Conservation (phyloP, 37 sponge, comb jelly and placozoan species). For the Halisarca cf. caerulea region DNA sequence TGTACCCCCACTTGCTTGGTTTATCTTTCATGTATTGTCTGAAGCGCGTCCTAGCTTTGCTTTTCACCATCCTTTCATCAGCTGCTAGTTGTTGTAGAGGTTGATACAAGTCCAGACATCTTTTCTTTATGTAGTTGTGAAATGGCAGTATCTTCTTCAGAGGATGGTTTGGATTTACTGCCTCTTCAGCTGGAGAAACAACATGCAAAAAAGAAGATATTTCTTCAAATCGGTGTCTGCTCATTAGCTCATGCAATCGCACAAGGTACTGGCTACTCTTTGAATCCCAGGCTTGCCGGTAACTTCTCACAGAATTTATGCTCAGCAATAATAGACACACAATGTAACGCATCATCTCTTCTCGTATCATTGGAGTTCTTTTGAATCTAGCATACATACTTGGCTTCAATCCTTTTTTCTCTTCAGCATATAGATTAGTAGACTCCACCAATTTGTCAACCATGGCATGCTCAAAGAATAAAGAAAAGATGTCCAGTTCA, state of each 20-base stretch:
- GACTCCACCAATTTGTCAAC: too few species aligned
- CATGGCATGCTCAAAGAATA: too few species aligned
- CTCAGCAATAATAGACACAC: too few species aligned
- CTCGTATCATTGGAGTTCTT: too few species aligned
- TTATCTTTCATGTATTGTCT: constrained; percentile 1
- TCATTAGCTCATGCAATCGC: constrained; percentile 4
- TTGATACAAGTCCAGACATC: not conserved
- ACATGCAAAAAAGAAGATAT: constrained; percentile 22
- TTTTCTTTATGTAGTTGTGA: not conserved
- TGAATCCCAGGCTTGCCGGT: too few species aligned
- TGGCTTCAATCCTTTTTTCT: too few species aligned
- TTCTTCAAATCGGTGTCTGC: not conserved
- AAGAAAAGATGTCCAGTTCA: too few species aligned
- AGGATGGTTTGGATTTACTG: not conserved
- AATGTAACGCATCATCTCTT: too few species aligned
- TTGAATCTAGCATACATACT: too few species aligned
- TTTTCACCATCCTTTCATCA: constrained; percentile 46
- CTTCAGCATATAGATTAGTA: too few species aligned
- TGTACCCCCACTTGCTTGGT: not conserved
- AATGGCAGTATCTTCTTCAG: constrained; percentile 23
- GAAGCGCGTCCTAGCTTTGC: constrained; percentile 22
- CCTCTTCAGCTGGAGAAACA: constrained; percentile 19
- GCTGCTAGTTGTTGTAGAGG: not conserved
- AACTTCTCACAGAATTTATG: too few species aligned
- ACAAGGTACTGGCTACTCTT: too few species aligned